Evolutionary conservation across 2,113 vertebrate species (phyloP).

Genomic region (Neomonachus schauinslandi): DNA sequence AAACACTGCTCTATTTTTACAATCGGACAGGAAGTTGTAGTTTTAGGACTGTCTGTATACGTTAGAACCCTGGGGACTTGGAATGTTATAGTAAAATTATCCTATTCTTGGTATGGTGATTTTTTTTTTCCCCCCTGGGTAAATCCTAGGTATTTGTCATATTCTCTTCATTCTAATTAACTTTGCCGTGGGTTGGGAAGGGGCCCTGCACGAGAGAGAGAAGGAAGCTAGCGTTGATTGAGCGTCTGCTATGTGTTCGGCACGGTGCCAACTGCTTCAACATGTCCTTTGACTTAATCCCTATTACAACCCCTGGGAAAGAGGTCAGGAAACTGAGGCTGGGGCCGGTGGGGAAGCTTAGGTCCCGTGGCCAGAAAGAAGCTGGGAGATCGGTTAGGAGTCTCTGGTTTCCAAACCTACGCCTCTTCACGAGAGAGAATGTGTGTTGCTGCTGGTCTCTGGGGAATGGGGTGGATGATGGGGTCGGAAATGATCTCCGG

Average conservation of each 20-base stretch:
- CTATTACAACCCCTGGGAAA: not conserved
- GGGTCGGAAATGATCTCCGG: too few species aligned
- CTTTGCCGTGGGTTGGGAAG: not conserved
- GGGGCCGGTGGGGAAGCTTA: fast-evolving
- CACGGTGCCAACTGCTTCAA: fast-evolving
- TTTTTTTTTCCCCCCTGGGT: not conserved
- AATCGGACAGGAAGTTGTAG: not conserved
- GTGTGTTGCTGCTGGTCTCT: fast-evolving
- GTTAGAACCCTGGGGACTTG: not conserved
- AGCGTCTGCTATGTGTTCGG: not conserved
- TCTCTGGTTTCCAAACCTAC: not conserved
- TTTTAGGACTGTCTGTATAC: not conserved
- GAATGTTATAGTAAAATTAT: not conserved
- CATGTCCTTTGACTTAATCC: not conserved
- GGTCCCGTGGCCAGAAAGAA: fast-evolving
- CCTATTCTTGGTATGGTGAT: not conserved
- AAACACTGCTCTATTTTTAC: not conserved
- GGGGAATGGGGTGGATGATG: too few species aligned
- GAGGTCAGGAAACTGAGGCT: not conserved
- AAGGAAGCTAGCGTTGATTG: fast-evolving
- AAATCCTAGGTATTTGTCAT: not conserved
- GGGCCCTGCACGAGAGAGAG: not conserved
- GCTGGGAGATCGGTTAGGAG: fast-evolving
- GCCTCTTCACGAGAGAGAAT: fast-evolving
- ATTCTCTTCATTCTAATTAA: not conserved